Base-by-base conservation (phyloP, 2,797 vertebrate genomes). In the Thripadectes ignobilis region DNA sequence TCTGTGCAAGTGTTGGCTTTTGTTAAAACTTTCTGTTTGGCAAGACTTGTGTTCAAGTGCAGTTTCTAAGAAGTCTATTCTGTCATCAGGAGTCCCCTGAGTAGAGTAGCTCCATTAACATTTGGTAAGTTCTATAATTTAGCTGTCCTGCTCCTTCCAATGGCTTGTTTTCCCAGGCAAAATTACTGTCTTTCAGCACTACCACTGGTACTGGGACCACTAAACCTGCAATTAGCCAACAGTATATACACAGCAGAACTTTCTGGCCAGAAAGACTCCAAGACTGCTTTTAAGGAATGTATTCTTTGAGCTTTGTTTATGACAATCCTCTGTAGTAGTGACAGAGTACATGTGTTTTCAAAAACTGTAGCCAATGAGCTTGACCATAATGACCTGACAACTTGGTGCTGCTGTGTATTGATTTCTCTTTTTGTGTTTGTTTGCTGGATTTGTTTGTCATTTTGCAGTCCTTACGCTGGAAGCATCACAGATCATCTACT, bases 401-500 rank as follows among this genome's bases (percentile, higher is more conserved):
- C 48, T 71, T 69, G 39, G 14, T 78, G 57, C 63, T 86, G 16
- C 26, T 71, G 23, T 45, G 36, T 69, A 46, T 57, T 68, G 83
- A 54, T 51, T 72, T 65, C 65, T 68, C 30, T 55, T 78, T 62
- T 81, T 88, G 34, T 66, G 39, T 68, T 75, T 5, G 2, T 89
- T 81, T 88, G 27, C 62, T 93, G 67, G 45, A 54, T 88, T 89
- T 91, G 52, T 88, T 92, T 73, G 65, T 81, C 46, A 29, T 92
- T 93, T 91, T 92, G 34, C 48, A 89, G 2, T 66, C 38, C 52
- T 89, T 83, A 58, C 69, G 77, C 84, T 77, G 79, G 72, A 88
- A 94, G 45, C 38, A 45, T 90, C 84, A 49, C 96, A 87, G 85
- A 97, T 96, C 93, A 95, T 91, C 78, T 72, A 43, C 46, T 91